A percentile compares a stretch with the other conserved stretches of the same genome.
These are phyloP conservation scores for Hyles lineata DNA, from an alignment of 2,888 invertebrate genomes.

Conservation along the genomic window DNA sequence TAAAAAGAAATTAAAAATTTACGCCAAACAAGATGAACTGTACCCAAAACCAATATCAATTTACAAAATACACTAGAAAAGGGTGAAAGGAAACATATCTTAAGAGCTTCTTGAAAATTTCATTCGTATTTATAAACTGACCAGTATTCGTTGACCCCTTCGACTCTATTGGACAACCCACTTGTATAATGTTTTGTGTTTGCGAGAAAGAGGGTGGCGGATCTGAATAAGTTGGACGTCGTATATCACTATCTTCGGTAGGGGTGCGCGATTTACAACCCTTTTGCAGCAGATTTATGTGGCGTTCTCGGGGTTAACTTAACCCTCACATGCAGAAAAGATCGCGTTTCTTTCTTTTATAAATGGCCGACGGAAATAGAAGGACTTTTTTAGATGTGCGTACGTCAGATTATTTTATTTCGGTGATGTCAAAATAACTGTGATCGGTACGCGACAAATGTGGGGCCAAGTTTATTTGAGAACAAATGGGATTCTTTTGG, in stretches of 20 bases:
- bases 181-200: conserved; percentile 14
- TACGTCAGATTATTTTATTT: conserved; percentile 25
- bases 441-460: conserved; percentile 10
- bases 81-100: conserved; percentile 68
- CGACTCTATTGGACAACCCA: conserved; percentile 37
- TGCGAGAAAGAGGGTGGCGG: conserved; percentile 36
- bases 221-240: conserved; percentile 53
- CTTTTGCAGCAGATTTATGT: conserved; percentile 80
- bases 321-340: conserved; percentile 75
- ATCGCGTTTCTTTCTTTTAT: conserved; percentile 81
- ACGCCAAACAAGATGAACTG: conserved; percentile 59
- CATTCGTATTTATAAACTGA: conserved; percentile 70
- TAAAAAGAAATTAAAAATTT: conserved; percentile 60
- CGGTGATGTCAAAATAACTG: conserved; percentile 21
- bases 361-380: conserved; percentile 74
- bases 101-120: conserved; percentile 74
- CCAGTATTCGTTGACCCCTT: conserved; percentile 55
- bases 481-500: background rate
- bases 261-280: conserved; percentile 81
- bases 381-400: conserved; percentile 27
- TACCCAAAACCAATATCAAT: conserved; percentile 70
- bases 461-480: background rate
- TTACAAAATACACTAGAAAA: conserved; percentile 74
- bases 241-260: conserved; percentile 68
- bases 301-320: conserved; percentile 66